Evolutionary conservation across 1,140 invertebrate genomes (phyloP), one percentile per base, ranked within the genome.

Genomic region (Pseudachorutes palmiensis): DNA sequence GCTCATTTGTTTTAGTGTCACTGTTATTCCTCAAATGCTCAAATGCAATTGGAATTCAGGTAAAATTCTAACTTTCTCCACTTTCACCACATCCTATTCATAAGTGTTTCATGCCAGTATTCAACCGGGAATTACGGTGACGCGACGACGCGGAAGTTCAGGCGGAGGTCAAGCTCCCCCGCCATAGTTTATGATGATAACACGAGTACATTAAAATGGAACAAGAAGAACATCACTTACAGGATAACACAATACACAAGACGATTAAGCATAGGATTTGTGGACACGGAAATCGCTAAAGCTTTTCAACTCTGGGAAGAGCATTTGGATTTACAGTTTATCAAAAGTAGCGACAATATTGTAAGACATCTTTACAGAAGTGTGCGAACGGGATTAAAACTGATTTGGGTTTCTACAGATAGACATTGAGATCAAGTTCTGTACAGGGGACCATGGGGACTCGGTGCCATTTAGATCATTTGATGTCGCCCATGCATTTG

Each of bases 371-470:
- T 29, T 28, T 60, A 19, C 51, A 55, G 5, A 55, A 55, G 24
- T 55, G 26, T 60, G 30, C 19, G 36, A 45, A 45, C 9, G 9
- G 36, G 9, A 45, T 45, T 45, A 9, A 9, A 45, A 45, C n/a
- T n/a, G n/a, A 45, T 45, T 45, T 45, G 9, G 36, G 19, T 9
- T 12, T 45, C 36, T 45, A 9, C 24, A 60, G 58, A 29, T 60
- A 29, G 58, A 60, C 30, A 60, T 60, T 60, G 58, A 60, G 12
- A 60, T 60, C 22, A 29, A 32, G 31, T 60, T 60, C 30, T 28
- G 26, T 14, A 26, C 9, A 3, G 58, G 58, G 31, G 29, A 30
- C 2, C 58, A 60, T 22, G 58, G 58, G 3, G 58, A 60, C 30
- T 32, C 26, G 14, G 31, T 12, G 3, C 58, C 58, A 31, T 60